Base-by-base conservation (phyloP, 2,113 vertebrate species). In the Motacilla tschutschensis region DNA sequence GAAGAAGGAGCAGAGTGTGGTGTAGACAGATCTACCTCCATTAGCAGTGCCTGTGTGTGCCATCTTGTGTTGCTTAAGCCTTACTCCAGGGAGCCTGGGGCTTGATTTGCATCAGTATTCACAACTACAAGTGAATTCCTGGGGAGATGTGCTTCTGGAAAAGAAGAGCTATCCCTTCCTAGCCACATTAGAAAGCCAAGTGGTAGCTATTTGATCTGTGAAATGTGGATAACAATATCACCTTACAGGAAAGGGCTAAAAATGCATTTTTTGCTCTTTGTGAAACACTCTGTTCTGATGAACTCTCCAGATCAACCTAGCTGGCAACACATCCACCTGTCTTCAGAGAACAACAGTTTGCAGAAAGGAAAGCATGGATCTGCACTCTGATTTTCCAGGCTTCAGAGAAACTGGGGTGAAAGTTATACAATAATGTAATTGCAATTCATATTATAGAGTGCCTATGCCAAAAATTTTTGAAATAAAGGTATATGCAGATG, bases 181-280 rank as follows among this genome's bases (percentile, higher is more conserved):
- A 83, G 75, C 6, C 0, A 2, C 25, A 29, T 0, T 46, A 35
- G 55, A 73, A 92, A 91, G 17, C 14, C 29, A 85, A 26, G 55
- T 64, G 60, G 36, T 60, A 60, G 51, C 31, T 72, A 17, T 71
- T 71, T 31, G 16, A 63, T 36, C 40, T 71, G 19, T 71, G 59
- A 87, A 85, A 59, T 2, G 14, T 44, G 36, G 65, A 83, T 60
- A 51, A 59, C 25, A 40, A 26, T 48, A 67, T 59, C 25, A 60
- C 29, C 62, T 78, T 57, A 69, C 66, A 60, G 54, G 51, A 92
- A 79, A 53, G 51, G 51, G 51, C 51, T n/a, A n/a, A 53, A 89
- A 79, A 77, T n/a, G 18, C 17, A 40, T 47, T 73, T 54, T 10
- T 58, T 79, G 60, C 72, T 79, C 14, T 79, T 70, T 2, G 3